phyloP scores from a whole-genome alignment of 2,797 vertebrate species.

The Sebastolobus altivelis region DNA sequence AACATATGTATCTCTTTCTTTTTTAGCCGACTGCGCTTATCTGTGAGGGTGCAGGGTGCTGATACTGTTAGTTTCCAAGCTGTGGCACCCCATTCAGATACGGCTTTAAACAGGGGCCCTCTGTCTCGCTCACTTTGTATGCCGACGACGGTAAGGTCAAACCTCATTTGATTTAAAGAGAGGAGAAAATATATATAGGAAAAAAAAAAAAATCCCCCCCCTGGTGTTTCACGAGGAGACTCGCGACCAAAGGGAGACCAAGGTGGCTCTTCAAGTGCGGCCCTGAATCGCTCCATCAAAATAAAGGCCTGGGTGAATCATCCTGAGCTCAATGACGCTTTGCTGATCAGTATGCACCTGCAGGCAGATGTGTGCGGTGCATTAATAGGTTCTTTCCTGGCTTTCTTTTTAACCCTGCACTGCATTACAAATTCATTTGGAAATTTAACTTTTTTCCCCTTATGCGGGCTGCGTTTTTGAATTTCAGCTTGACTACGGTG shows the following conservation, averaged over 20 bases:
- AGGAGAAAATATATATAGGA: constrained; percentile 22
- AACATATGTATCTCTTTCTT: constrained; percentile 74
- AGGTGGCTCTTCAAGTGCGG: constrained; percentile 46
- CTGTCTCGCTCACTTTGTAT: constrained; percentile 65
- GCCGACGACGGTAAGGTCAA: constrained; percentile 66
- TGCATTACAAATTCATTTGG: constrained; percentile 48
- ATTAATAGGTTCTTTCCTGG: constrained; percentile 70
- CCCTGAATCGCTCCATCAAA: constrained; percentile 67
- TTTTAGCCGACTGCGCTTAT: constrained; percentile 73
- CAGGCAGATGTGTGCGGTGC: constrained; percentile 66
- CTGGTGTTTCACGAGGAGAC: constrained; percentile 19
- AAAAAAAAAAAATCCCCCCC: constrained; percentile 1
- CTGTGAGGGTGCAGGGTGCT: constrained; percentile 68
- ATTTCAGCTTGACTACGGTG: constrained; percentile 82
- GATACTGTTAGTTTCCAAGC: constrained; percentile 71
- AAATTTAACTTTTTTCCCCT: neutral
- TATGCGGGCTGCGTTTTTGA: neutral
- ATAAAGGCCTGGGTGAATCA: constrained; percentile 66
- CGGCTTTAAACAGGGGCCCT: constrained; percentile 49
- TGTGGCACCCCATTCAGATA: constrained; percentile 56
- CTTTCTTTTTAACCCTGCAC: constrained; percentile 24
- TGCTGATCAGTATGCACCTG: constrained; percentile 75
- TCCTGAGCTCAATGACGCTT: constrained; percentile 56
- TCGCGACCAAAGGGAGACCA: constrained; percentile 13
- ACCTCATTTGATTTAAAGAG: constrained; percentile 66